Percentiles rank a stretch among this genome's conserved stretches.
Evolutionary conservation across 2,113 vertebrate species (phyloP).

Genomic region (Anser cygnoides): DNA sequence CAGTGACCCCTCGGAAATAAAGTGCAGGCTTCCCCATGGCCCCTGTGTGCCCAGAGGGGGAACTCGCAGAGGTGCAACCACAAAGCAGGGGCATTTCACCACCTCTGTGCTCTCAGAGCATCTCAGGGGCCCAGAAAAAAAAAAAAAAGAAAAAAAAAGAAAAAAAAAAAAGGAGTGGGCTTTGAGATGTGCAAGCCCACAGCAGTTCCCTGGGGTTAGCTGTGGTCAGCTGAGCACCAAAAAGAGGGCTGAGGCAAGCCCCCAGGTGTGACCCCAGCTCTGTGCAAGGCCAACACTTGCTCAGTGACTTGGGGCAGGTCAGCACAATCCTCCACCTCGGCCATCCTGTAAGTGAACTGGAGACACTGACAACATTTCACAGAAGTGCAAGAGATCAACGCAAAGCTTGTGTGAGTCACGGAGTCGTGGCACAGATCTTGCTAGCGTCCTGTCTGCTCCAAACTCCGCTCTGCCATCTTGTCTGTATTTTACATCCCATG

Average conservation of each 20-base stretch:
- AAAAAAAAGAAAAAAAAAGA: too few relatives aligned
- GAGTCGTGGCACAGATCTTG: neutral
- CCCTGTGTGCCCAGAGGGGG: fast-evolving
- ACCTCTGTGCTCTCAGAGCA: neutral
- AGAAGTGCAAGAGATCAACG: neutral
- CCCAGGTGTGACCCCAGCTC: neutral
- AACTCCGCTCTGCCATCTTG: neutral
- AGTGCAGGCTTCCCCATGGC: neutral
- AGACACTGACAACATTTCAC: neutral
- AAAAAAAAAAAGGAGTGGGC: neutral
- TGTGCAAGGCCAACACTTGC: neutral
- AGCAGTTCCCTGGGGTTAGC: neutral
- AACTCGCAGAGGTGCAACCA: neutral
- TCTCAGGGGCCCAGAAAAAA: neutral
- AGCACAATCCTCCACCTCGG: fast-evolving
- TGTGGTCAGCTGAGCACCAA: neutral
- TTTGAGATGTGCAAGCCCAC: neutral
- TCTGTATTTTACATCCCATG: neutral
- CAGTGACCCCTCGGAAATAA: neutral
- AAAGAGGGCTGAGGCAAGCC: neutral
- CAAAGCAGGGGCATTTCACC: neutral
- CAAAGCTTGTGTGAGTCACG: neutral
- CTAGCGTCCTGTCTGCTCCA: neutral
- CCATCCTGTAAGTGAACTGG: neutral
- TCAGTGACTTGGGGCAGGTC: neutral